phyloP scores from a whole-genome alignment of 2,113 vertebrate species.

The Chionodraco myersi region DNA sequence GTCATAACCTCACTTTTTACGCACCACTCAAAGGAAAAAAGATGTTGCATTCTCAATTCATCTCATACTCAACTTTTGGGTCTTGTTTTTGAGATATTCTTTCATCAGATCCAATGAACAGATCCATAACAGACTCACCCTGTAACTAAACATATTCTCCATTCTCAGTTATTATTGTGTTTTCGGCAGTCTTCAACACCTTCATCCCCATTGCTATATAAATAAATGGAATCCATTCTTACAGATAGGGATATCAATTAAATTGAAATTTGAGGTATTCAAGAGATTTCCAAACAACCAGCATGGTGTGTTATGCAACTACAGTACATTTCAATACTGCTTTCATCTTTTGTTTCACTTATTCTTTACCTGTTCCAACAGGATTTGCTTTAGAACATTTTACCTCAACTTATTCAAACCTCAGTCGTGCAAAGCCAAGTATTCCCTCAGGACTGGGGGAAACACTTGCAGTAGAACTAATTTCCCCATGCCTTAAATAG shows the following conservation, averaged over 20 bases:
- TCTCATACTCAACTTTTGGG: background rate
- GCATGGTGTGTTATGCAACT: slow-evolving; percentile 53
- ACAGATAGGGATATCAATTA: slow-evolving; percentile 8
- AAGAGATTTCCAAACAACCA: slow-evolving; percentile 41
- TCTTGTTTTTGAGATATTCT: background rate
- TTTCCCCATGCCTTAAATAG: slow-evolving; percentile 6
- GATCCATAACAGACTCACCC: no score
- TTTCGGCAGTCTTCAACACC: background rate
- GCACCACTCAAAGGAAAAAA: slow-evolving; percentile 20
- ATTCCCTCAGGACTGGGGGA: slow-evolving; percentile 41
- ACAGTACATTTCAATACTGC: slow-evolving; percentile 19
- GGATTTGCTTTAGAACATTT: slow-evolving; percentile 46
- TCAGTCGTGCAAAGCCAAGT: slow-evolving; percentile 39
- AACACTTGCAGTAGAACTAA: slow-evolving; percentile 42
- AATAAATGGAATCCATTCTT: slow-evolving; percentile 12
- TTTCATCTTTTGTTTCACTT: slow-evolving; percentile 13
- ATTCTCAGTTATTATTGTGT: background rate
- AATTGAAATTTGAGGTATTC: slow-evolving; percentile 31
- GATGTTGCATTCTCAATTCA: slow-evolving; percentile 6
- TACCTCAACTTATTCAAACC: slow-evolving; percentile 37
- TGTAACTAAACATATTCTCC: background rate
- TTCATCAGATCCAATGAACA: background rate
- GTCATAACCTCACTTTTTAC: slow-evolving; percentile 18
- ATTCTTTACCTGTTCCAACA: slow-evolving; percentile 46
- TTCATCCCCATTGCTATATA: background rate